These are phyloP conservation scores for Vanessa atalanta DNA, from an alignment of 1,140 invertebrate species.

Conservation along the genomic window DNA sequence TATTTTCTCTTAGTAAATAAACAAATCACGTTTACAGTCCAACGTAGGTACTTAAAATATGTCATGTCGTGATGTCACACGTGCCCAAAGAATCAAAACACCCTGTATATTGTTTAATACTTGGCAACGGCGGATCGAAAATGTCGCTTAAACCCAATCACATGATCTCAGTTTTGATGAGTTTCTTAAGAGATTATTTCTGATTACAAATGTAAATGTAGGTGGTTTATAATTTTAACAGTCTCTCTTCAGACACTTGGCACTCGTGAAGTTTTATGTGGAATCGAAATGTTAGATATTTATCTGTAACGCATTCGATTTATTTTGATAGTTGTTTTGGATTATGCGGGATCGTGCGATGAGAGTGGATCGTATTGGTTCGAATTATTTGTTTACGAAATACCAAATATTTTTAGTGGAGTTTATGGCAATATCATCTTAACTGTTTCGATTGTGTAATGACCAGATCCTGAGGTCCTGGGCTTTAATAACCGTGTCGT, in stretches of 20 bases:
- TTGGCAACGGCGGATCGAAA: conserved; percentile 47
- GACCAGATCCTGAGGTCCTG: no score
- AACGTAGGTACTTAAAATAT: no score
- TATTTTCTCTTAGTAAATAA: no score
- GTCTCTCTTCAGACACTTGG: conserved; percentile 38
- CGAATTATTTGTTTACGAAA: no score
- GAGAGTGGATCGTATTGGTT: no score
- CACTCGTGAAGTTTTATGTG: conserved; percentile 32
- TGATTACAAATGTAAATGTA: conserved; percentile 56
- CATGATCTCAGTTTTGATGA: conserved; percentile 50
- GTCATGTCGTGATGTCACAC: neutral
- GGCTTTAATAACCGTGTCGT: no score
- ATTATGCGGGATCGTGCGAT: neutral
- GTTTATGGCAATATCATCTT: no score
- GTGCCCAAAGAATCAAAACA: conserved; percentile 5
- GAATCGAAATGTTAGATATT: conserved; percentile 11
- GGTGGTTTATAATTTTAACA: conserved; percentile 52
- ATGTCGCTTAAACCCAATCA: conserved; percentile 46
- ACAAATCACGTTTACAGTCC: no score
- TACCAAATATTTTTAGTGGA: no score
- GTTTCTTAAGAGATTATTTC: conserved; percentile 59
- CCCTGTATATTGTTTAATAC: conserved; percentile 40
- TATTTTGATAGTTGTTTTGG: conserved; percentile 6
- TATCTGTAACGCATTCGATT: neutral
- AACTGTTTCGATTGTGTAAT: no score